phyloP scores from a whole-genome alignment of 1,140 invertebrate genomes.

The Antheraea mylitta region DNA sequence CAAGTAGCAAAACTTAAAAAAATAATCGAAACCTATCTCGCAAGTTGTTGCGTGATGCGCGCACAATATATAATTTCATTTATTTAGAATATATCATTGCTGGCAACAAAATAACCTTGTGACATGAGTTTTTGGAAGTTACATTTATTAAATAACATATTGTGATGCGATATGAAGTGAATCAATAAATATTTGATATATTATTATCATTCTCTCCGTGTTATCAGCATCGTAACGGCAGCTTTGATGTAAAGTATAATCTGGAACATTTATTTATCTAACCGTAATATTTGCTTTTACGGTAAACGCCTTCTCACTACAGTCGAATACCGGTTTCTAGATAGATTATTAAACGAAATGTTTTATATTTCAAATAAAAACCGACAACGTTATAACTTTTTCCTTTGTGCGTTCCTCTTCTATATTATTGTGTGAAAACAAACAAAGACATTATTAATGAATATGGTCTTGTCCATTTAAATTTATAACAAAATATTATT shows the following conservation, averaged over 20 bases:
- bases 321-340: background rate
- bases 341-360: too few species aligned
- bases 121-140: slow-evolving; percentile 6
- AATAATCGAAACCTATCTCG: too few species aligned
- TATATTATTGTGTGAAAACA: too few species aligned
- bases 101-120: slow-evolving; percentile 1
- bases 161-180: slow-evolving; percentile 7
- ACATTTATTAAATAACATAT: slow-evolving; percentile 3
- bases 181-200: slow-evolving; percentile 13
- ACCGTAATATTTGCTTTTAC: slow-evolving; percentile 5
- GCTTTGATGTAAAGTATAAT: slow-evolving; percentile 11
- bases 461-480: too few species aligned
- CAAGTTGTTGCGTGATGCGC: too few species aligned
- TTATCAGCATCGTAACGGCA: slow-evolving; percentile 12
- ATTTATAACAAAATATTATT: too few species aligned
- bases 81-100: background rate
- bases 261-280: slow-evolving; percentile 6
- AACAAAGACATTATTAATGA: too few species aligned
- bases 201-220: slow-evolving; percentile 11
- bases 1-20: too few species aligned
- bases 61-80: too few species aligned
- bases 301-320: background rate
- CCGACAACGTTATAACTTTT: too few species aligned
- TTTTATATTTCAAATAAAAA: too few species aligned
- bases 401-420: too few species aligned